Percentiles rank a stretch among this genome's conserved stretches.
These are phyloP conservation scores for Limosa lapponica DNA, from an alignment of 2,797 vertebrate genomes.

Conservation along the genomic window DNA sequence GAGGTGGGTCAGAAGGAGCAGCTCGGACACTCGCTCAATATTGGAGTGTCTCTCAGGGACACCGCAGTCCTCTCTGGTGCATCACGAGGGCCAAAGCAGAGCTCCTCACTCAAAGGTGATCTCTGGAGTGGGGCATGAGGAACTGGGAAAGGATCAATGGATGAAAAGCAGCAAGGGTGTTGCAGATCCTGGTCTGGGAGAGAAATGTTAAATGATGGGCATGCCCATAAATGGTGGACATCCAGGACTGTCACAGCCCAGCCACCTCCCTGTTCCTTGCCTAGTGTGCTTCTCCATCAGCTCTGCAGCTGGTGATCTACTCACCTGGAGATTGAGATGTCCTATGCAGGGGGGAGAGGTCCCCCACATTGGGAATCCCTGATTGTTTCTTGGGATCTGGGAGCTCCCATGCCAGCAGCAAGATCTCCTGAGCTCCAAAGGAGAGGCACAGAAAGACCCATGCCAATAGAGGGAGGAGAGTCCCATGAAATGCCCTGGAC, in stretches of 20 bases:
- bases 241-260: neutral
- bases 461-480: neutral
- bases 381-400: neutral
- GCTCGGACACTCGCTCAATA: fast-evolving
- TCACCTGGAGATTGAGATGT: neutral
- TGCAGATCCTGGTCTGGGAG: neutral
- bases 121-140: neutral
- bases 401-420: neutral
- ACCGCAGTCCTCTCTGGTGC: neutral
- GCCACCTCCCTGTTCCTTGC: fast-evolving
- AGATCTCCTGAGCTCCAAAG: neutral
- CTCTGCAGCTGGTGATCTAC: neutral
- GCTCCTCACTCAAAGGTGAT: neutral
- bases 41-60: neutral
- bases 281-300: neutral
- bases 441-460: neutral
- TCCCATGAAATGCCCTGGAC: neutral
- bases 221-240: neutral
- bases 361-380: neutral
- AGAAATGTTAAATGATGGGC: neutral
- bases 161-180: neutral
- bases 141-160: neutral
- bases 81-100: neutral
- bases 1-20: neutral
- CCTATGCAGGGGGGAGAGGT: neutral